Evolutionary conservation across 2,797 vertebrate species (phyloP).

Genomic region (Adelosebastes latens): DNA sequence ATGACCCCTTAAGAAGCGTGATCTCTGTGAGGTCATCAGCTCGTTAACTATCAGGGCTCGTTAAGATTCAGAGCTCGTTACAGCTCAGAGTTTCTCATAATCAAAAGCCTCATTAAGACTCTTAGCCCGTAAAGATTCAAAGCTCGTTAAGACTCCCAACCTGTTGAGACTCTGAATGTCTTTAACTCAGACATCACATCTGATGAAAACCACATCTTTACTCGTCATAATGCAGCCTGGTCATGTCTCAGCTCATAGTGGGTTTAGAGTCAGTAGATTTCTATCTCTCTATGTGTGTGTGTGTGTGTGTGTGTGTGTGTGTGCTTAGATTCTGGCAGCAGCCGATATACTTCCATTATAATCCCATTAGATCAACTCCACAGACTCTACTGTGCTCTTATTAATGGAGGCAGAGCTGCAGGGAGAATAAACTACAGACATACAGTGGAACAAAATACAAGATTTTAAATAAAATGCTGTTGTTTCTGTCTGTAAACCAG

Average conservation of each 20-base stretch:
- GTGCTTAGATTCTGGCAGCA: not conserved
- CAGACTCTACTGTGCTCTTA: not conserved
- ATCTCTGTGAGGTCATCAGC: not conserved
- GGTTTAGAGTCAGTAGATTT: not conserved
- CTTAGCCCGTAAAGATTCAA: not conserved
- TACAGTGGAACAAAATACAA: not conserved
- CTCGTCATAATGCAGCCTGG: not conserved
- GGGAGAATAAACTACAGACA: not conserved
- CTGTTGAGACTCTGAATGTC: not conserved
- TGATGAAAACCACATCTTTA: not conserved
- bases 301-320: not conserved
- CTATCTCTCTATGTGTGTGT: not conserved
- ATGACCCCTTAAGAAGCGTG: not conserved
- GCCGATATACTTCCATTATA: slow-evolving; percentile 15
- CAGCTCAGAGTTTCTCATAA: not conserved
- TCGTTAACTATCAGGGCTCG: not conserved
- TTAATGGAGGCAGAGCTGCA: not conserved
- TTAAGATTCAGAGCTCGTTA: not conserved
- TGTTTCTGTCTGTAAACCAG: not conserved
- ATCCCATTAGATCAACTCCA: slow-evolving; percentile 25
- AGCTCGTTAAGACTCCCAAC: not conserved
- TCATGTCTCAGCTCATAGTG: not conserved
- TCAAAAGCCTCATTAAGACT: slow-evolving; percentile 1
- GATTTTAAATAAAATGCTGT: not conserved
- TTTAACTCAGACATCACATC: not conserved